phyloP scores from a whole-genome alignment of 1,140 invertebrate genomes.

The Formica selysi region DNA sequence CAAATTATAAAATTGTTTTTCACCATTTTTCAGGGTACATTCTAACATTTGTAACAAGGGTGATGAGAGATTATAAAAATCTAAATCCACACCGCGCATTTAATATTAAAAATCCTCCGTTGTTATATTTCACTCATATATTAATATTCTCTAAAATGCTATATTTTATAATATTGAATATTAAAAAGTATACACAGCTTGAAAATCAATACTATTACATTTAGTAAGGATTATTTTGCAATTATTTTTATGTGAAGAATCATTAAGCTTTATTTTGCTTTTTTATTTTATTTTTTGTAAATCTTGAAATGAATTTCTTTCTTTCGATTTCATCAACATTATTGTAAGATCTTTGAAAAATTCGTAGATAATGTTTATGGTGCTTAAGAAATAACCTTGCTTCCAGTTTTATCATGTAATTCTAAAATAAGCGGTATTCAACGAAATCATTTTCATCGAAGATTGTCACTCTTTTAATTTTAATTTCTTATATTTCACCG shows the following conservation, averaged over 20 bases:
- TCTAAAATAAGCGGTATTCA: not conserved
- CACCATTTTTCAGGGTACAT: not conserved
- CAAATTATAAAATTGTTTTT: not conserved
- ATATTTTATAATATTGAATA: too few species aligned
- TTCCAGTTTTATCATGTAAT: not conserved
- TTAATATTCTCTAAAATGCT: too few species aligned
- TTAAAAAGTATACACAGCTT: too few species aligned
- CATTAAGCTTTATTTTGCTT: not conserved
- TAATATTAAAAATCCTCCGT: too few species aligned
- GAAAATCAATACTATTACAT: too few species aligned
- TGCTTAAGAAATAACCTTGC: not conserved
- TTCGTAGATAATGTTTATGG: not conserved
- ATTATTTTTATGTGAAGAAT: too few species aligned
- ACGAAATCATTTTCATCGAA: not conserved
- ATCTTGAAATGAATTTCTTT: too few species aligned
- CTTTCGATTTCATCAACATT: not conserved
- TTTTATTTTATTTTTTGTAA: not conserved
- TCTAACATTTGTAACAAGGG: not conserved
- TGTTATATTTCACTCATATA: too few species aligned
- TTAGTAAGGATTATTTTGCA: too few species aligned
- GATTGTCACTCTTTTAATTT: not conserved
- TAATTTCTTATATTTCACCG: constrained; percentile 14
- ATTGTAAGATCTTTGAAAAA: not conserved
- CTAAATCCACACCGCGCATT: too few species aligned
- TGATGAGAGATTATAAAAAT: too few species aligned